Conservation (phyloP, 2,797 vertebrate species). For the Babyrousa celebensis region DNA sequence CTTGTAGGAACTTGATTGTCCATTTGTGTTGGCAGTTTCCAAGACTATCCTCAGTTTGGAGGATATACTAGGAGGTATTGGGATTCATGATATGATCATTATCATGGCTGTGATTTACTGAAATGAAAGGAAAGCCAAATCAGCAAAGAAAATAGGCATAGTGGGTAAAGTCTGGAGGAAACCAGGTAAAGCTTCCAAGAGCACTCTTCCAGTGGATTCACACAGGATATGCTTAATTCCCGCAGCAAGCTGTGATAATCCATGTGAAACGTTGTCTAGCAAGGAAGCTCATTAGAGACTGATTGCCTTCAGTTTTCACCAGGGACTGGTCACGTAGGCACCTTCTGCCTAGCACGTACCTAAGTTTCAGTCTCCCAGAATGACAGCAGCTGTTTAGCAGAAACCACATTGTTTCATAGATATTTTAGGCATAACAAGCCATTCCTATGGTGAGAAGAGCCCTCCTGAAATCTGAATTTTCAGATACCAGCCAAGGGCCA, state of each 20-base stretch:
- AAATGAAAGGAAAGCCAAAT: background rate
- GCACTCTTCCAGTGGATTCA: background rate
- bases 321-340: background rate
- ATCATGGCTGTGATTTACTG: background rate
- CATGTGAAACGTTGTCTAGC: background rate
- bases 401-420: background rate
- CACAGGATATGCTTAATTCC: background rate
- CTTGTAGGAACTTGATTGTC: background rate
- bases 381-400: background rate
- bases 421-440: background rate
- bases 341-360: background rate
- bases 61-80: background rate
- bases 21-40: background rate
- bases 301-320: background rate
- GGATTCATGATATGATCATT: background rate
- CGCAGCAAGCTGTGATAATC: background rate
- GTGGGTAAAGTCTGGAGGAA: background rate
- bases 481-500: background rate
- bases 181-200: background rate
- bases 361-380: background rate
- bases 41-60: background rate
- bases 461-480: background rate
- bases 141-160: background rate
- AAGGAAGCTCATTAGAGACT: background rate
- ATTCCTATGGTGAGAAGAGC: slow-evolving; percentile 1